Percentiles rank a stretch among this genome's conserved stretches.
Evolutionary conservation across 2,888 invertebrate species (phyloP).

Genomic region (Sericinus montela): DNA sequence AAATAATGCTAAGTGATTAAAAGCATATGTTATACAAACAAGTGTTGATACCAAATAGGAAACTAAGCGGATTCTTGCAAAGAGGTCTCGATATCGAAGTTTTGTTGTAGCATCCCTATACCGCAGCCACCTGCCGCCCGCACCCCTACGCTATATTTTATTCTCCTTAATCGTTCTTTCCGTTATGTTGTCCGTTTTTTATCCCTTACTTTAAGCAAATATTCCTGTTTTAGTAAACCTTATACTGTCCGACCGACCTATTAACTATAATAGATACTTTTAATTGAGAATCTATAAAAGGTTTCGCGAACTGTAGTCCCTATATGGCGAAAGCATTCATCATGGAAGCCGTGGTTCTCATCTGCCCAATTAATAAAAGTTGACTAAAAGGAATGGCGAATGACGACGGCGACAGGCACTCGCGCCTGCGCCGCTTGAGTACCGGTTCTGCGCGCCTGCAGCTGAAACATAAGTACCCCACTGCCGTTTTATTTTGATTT

Average conservation of each 20-base stretch:
- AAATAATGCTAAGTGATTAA: no score
- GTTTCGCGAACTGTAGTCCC: slow-evolving; percentile 71
- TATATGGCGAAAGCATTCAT: slow-evolving; percentile 74
- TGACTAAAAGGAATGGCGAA: slow-evolving; percentile 71
- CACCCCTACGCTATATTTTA: slow-evolving; percentile 78
- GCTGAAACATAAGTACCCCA: slow-evolving; percentile 62
- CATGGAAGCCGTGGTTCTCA: slow-evolving; percentile 73
- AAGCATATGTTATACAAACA: no score
- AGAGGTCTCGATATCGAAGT: slow-evolving; percentile 25
- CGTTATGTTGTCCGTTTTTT: slow-evolving; percentile 76
- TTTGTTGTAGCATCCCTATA: slow-evolving; percentile 42
- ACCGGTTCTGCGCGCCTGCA: slow-evolving; percentile 65
- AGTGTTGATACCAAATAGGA: background rate
- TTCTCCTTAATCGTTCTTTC: slow-evolving; percentile 78
- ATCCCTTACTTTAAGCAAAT: slow-evolving; percentile 73
- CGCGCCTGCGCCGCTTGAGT: slow-evolving; percentile 39
- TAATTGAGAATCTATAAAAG: slow-evolving; percentile 80
- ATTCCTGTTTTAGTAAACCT: slow-evolving; percentile 70
- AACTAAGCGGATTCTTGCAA: slow-evolving; percentile 3
- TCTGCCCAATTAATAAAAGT: slow-evolving; percentile 80
- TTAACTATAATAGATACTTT: slow-evolving; percentile 78
- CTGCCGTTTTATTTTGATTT: slow-evolving; percentile 75
- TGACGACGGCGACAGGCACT: slow-evolving; percentile 55
- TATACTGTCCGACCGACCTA: slow-evolving; percentile 63
- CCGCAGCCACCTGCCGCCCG: slow-evolving; percentile 71